phyloP scores from a whole-genome alignment of 2,113 vertebrate species.

The Carettochelys insculpta region DNA sequence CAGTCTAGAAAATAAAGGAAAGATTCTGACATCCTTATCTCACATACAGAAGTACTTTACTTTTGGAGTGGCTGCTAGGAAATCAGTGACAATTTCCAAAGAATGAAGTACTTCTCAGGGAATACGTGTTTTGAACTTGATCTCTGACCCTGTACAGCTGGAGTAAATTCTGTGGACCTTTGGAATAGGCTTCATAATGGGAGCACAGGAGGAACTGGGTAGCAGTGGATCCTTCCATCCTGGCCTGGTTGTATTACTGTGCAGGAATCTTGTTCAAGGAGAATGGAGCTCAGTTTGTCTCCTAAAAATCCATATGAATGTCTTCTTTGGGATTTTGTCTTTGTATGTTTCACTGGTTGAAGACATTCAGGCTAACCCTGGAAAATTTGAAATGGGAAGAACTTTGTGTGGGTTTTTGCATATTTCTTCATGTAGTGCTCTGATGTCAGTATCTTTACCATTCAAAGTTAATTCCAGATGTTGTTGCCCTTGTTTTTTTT shows the following conservation, averaged over 20 bases:
- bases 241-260: neutral
- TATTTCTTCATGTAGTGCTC: neutral
- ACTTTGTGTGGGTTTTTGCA: neutral
- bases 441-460: constrained; percentile 20
- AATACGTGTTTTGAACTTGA: neutral
- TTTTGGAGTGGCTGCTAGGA: neutral
- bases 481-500: constrained; percentile 3
- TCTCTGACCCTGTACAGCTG: neutral
- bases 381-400: neutral
- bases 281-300: neutral
- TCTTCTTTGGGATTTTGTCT: neutral
- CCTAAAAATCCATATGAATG: neutral
- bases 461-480: constrained; percentile 44
- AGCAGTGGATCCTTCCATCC: neutral
- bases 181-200: neutral
- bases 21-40: neutral
- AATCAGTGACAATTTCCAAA: neutral
- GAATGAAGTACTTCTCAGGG: neutral
- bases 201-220: neutral
- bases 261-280: neutral
- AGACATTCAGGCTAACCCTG: neutral
- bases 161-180: no score
- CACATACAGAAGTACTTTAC: neutral
- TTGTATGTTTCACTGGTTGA: neutral
- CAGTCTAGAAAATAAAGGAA: neutral